These are phyloP conservation scores for Tamias sibiricus DNA, from an alignment of 2,113 vertebrate genomes.

Conservation along the genomic window DNA sequence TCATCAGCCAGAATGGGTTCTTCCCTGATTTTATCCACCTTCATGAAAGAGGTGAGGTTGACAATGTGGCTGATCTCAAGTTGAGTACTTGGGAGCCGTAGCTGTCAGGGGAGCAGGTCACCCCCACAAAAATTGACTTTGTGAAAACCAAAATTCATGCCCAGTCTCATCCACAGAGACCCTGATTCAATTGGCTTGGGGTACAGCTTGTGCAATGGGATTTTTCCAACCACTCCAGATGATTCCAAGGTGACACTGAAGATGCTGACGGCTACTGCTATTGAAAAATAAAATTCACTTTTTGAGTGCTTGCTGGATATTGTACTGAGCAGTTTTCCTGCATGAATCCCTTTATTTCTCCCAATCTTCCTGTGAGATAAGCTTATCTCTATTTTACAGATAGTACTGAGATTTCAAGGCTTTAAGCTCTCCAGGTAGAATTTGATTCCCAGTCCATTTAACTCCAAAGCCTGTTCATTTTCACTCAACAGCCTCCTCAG, in stretches of 20 bases:
- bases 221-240: background rate
- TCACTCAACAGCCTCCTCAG: background rate
- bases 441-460: conserved; percentile 18
- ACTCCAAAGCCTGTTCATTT: conserved; percentile 11
- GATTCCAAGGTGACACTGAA: background rate
- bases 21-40: conserved; percentile 49
- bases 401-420: background rate
- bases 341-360: background rate
- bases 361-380: background rate
- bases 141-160: background rate
- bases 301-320: background rate
- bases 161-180: background rate
- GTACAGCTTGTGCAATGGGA: background rate
- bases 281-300: background rate
- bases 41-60: background rate
- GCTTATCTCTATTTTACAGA: conserved; percentile 7
- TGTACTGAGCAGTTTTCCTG: background rate
- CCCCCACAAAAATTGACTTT: background rate
- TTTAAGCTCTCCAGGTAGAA: background rate
- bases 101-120: background rate
- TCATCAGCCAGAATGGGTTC: conserved; percentile 47
- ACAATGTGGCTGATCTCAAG: background rate
- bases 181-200: background rate
- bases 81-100: conserved; percentile 61
- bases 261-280: background rate